Percentiles rank a stretch among this genome's conserved stretches.
These are phyloP conservation scores for Mallotus villosus DNA, from an alignment of 2,797 vertebrate species.

Conservation along the genomic window DNA sequence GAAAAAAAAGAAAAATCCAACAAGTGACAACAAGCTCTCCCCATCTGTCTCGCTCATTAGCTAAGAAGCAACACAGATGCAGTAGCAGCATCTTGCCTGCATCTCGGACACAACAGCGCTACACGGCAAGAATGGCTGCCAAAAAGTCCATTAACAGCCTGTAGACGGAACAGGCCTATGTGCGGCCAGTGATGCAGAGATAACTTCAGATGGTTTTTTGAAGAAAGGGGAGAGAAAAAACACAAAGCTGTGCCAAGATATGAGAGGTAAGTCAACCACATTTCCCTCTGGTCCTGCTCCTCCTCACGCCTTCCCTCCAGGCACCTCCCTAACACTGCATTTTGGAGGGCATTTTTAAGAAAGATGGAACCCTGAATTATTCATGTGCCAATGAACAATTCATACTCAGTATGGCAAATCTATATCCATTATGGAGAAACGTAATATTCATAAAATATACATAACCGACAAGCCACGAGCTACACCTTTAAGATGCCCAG, in stretches of 20 bases:
- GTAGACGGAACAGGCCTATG: constrained; percentile 47
- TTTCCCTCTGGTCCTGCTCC: constrained; percentile 15
- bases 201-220: constrained; percentile 54
- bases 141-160: constrained; percentile 72
- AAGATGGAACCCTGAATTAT: constrained; percentile 60
- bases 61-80: constrained; percentile 40
- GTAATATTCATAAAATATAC: constrained; percentile 44
- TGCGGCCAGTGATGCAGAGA: constrained; percentile 46
- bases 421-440: constrained; percentile 61
- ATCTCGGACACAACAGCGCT: constrained; percentile 24
- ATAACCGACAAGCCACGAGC: constrained; percentile 30
- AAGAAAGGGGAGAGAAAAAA: constrained; percentile 22
- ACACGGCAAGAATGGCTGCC: constrained; percentile 59
- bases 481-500: constrained; percentile 42
- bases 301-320: neutral
- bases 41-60: constrained; percentile 46
- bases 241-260: constrained; percentile 45
- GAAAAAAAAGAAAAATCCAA: constrained; percentile 21
- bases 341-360: constrained; percentile 49
- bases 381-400: constrained; percentile 65
- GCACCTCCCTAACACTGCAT: constrained; percentile 29
- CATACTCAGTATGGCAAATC: constrained; percentile 59
- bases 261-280: constrained; percentile 38
- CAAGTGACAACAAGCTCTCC: constrained; percentile 37
- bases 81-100: constrained; percentile 36